Conservation (phyloP, 2,113 vertebrate genomes). For the Elanoides forficatus region DNA sequence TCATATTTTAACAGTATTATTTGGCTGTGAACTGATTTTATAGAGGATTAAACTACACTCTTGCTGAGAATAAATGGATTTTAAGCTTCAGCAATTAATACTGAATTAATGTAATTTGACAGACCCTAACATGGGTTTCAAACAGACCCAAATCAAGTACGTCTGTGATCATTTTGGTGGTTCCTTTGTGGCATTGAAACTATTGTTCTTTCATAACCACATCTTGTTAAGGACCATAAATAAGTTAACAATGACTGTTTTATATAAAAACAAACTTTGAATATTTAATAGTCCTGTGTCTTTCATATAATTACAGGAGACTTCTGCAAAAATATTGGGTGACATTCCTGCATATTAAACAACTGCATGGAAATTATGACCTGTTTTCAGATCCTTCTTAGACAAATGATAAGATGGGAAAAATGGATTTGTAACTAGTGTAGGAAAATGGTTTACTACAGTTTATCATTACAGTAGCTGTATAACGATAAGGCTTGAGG, state of each 20-base stretch:
- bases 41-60: neutral
- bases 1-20: constrained; percentile 25
- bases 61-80: constrained; percentile 45
- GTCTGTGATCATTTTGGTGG: neutral
- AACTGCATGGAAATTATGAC: constrained; percentile 8
- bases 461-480: neutral
- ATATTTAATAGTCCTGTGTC: neutral
- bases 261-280: neutral
- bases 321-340: neutral
- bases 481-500: neutral
- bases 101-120: constrained; percentile 35
- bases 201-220: neutral
- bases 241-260: neutral
- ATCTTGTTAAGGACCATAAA: neutral
- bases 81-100: constrained; percentile 42
- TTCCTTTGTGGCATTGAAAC: neutral
- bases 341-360: neutral
- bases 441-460: neutral
- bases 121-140: neutral
- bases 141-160: neutral
- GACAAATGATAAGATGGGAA: neutral
- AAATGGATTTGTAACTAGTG: neutral
- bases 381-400: constrained; percentile 8
- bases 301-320: neutral
- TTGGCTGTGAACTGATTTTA: constrained; percentile 16